A percentile compares a stretch with the other conserved stretches of the same genome.
These are phyloP conservation scores for Sesia apiformis DNA, from an alignment of 2,888 invertebrate species.

Conservation along the genomic window DNA sequence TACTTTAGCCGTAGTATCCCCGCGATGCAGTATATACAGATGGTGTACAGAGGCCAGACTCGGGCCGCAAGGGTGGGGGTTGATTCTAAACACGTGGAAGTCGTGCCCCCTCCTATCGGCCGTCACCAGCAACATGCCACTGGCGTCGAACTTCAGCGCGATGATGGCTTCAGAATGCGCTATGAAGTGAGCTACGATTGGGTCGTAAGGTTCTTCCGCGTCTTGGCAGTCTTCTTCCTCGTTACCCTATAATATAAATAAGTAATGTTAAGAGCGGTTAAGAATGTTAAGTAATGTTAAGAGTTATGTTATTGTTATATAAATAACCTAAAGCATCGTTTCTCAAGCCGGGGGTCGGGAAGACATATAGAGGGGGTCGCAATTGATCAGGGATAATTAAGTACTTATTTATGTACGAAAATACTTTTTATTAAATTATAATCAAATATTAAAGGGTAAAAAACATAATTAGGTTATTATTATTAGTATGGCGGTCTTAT, in stretches of 20 bases:
- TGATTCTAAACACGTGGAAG: constrained; percentile 96
- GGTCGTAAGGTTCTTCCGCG: constrained; percentile 79
- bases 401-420: too few relatives aligned
- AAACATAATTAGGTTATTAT: too few relatives aligned
- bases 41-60: constrained; percentile 94
- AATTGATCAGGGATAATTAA: too few relatives aligned
- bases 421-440: too few relatives aligned
- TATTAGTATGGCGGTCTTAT: too few relatives aligned
- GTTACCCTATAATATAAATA: constrained; percentile 30
- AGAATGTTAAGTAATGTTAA: too few relatives aligned
- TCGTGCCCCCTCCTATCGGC: constrained; percentile 95
- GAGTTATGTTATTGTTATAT: too few relatives aligned
- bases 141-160: constrained; percentile 91
- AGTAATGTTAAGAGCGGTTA: too few relatives aligned
- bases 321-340: too few relatives aligned
- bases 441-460: too few relatives aligned
- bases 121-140: constrained; percentile 91
- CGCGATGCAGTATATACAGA: constrained; percentile 94
- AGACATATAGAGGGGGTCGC: too few relatives aligned
- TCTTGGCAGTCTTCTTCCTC: constrained; percentile 75
- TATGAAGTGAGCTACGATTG: constrained; percentile 89
- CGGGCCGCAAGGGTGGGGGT: constrained; percentile 93
- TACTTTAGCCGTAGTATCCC: constrained; percentile 96
- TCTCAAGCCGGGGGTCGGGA: too few relatives aligned
- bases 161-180: constrained; percentile 93